Evolutionary conservation across 1,140 invertebrate genomes (phyloP).

Genomic region (Polypedilum vanderplanki): DNA sequence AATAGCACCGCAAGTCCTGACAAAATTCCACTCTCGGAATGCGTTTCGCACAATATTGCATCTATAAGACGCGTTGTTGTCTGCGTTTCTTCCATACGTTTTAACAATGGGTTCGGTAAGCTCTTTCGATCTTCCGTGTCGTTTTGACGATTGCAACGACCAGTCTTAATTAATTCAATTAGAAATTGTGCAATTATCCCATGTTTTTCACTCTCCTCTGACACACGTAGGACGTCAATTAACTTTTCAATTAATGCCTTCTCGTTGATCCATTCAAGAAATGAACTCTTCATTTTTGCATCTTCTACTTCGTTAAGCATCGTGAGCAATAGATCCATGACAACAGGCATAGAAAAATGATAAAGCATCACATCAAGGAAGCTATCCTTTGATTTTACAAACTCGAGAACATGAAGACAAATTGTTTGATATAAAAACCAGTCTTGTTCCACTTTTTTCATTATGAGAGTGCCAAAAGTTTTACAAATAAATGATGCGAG

Average conservation of each 20-base stretch:
- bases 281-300: constrained; percentile 55
- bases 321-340: constrained; percentile 88
- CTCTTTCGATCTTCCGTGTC: constrained; percentile 48
- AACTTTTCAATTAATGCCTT: constrained; percentile 76
- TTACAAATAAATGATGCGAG: constrained; percentile 94
- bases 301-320: constrained; percentile 80
- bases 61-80: constrained; percentile 53
- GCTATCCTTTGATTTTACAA: constrained; percentile 76
- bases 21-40: constrained; percentile 66
- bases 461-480: constrained; percentile 79
- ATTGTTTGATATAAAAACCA: constrained; percentile 87
- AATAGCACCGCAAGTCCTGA: constrained; percentile 73
- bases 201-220: constrained; percentile 65
- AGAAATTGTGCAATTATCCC: constrained; percentile 74
- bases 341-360: constrained; percentile 89
- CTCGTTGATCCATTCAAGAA: constrained; percentile 81
- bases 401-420: constrained; percentile 83
- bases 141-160: constrained; percentile 57
- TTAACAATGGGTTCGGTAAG: constrained; percentile 42
- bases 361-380: constrained; percentile 79
- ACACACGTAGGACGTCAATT: constrained; percentile 69
- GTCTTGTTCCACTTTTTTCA: constrained; percentile 66
- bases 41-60: constrained; percentile 61
- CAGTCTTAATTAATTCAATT: constrained; percentile 68
- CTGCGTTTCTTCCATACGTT: constrained; percentile 39